Base-by-base conservation (phyloP, 2,113 vertebrate genomes). In the Planiliza haematocheilus region DNA sequence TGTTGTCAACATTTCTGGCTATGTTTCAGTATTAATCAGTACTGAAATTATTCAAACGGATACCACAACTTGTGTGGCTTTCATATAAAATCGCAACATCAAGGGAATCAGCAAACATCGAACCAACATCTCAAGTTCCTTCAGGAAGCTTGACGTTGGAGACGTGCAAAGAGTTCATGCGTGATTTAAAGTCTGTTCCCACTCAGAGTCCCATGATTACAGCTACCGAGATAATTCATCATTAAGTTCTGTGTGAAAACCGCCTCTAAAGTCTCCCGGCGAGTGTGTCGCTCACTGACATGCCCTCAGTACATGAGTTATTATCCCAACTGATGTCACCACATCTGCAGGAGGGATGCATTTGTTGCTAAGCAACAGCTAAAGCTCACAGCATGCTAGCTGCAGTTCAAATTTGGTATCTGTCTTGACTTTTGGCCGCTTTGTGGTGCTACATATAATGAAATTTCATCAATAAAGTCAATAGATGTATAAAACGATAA, bases 321-420 rank as follows among this genome's bases (percentile, higher is more conserved):
- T 89, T 80, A 83, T 80, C 79, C 75, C 60, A 60, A 72, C 60
- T 87, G 74, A 78, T 88, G 85, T 85, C 74, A 55, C 71, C 80
- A 83, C 83, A 85, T 91, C 86, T 85, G 82, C 82, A 79, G 84
- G 77, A 86, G 85, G 79, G 81, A 88, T 80, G 34, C 82, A 86
- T 84, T 88, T 91, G 91, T 92, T 90, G 88, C 91, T 82, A 69
- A 51, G 91, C 85, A 92, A 91, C 91, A 85, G 80, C 83, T 74
- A 59, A 78, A 77, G 71, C 85, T 75, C 43, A 4, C 85, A 82
- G 81, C 66, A 76, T 75, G 80, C 85, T 84, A 81, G 74, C 79
- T 82, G 24, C 78, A 51, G 58, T 64, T 43, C 78, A 88, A 67
- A 79, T 86, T 39, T 74, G 16, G 42, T 68, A 18, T 45, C 45